Percentiles rank a stretch among this genome's conserved stretches.
Evolutionary conservation across 2,797 vertebrate species (phyloP).

Genomic region (Chrosomus eos): DNA sequence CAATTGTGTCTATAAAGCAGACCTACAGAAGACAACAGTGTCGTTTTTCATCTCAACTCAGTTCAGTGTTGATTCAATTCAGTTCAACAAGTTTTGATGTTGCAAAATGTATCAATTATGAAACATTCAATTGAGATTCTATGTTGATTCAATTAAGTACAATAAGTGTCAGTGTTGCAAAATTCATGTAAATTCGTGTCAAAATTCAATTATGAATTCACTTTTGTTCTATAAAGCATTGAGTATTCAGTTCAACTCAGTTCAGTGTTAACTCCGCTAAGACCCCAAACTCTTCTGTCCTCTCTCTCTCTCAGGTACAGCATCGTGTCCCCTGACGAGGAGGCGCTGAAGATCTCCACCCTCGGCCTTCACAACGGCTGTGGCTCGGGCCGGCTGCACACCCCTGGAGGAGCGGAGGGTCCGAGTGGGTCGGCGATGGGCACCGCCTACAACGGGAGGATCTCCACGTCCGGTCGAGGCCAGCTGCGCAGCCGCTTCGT

Average conservation of each 20-base stretch:
- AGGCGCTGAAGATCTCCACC: conserved; percentile 79
- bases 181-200: too few relatives aligned
- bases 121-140: too few relatives aligned
- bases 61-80: background rate
- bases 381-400: conserved; percentile 54
- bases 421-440: conserved; percentile 59
- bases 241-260: too few relatives aligned
- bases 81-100: background rate
- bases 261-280: too few relatives aligned
- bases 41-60: background rate
- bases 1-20: background rate
- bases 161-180: background rate
- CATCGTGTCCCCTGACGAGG: conserved; percentile 86
- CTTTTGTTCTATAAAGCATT: too few relatives aligned
- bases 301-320: conserved; percentile 80
- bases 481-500: conserved; percentile 93
- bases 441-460: conserved; percentile 73
- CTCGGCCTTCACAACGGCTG: conserved; percentile 80
- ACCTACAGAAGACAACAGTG: background rate
- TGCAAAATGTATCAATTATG: too few relatives aligned
- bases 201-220: too few relatives aligned
- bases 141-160: background rate
- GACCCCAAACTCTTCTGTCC: background rate
- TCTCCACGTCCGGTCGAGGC: conserved; percentile 75
- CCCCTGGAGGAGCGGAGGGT: conserved; percentile 54